Evolutionary conservation across 2,888 invertebrate genomes (phyloP), one percentile per base, ranked within the genome.

Genomic region (Erannis defoliaria): DNA sequence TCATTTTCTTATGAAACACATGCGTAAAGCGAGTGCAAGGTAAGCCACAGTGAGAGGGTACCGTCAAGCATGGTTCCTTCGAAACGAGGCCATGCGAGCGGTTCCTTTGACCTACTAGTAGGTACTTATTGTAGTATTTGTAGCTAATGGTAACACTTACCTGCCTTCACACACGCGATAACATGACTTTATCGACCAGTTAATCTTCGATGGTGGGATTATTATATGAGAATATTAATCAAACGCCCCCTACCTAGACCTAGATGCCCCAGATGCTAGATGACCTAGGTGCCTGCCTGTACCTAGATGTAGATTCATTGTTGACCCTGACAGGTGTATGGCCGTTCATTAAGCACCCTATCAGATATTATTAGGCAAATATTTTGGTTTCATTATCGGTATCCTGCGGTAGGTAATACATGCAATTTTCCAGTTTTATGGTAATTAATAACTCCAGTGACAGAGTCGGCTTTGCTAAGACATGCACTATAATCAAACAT

Each of bases 31-130:
- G 48, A 42, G 42, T 43, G 45, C 38, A 55, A 48, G 54, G 33
- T 35, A 18, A 33, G 16, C 19, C 19, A 60, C 21, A 55, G 76
- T 76, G 72, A 77, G 72, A 64, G 77, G 75, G 55, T 58, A 56
- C 63, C 64, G 54, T 62, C 66, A 65, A 65, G 72, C 75, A 69
- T 75, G 69, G 54, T 76, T 81, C 79, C 77, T 66, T 43, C 19
- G 51, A 12, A 58, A 48, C 63, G 53, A 60, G 46, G 60, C 67
- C 71, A 69, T 68, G 1, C 31, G 38, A 50, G 56, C 57, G 56
- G 51, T 63, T 58, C 53, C 54, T 42, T 50, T 55, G 50, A 59
- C 62, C 62, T 59, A 56, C 55, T 19, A 37, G 23, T 33, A 37
- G 42, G 23, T 33, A 37, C 46, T 18, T 26, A 26, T 26, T 26